phyloP scores from a whole-genome alignment of 2,797 vertebrate species.

The Crocodylus rhombifer region DNA sequence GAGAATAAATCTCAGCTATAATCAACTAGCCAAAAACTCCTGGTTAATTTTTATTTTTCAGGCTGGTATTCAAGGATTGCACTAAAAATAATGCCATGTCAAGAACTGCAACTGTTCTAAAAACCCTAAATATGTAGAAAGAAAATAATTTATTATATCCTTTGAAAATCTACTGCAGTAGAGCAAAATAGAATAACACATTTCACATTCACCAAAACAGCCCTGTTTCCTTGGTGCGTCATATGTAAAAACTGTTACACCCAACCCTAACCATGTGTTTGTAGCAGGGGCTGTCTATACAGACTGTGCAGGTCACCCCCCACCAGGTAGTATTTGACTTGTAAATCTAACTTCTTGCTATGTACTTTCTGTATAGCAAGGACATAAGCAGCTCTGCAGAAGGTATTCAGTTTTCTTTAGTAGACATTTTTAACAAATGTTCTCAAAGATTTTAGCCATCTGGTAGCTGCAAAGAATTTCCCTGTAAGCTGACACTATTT shows the following conservation, averaged over 20 bases:
- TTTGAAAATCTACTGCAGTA: neutral
- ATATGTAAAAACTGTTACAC: neutral
- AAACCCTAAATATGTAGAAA: too few species aligned
- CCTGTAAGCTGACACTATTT: neutral
- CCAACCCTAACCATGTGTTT: neutral
- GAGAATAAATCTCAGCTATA: neutral
- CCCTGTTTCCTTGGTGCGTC: neutral
- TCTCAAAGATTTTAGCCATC: neutral
- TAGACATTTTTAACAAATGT: neutral
- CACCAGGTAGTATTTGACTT: neutral
- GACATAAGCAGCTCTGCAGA: neutral
- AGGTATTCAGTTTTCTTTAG: rapidly evolving
- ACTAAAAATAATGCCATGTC: neutral
- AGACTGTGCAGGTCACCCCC: neutral
- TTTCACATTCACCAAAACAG: neutral
- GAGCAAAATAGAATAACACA: neutral
- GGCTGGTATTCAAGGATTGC: neutral
- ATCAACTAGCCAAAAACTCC: neutral
- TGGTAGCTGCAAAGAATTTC: rapidly evolving
- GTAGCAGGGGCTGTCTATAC: neutral
- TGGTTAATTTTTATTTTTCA: neutral
- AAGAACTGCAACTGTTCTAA: neutral
- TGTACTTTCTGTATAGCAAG: neutral
- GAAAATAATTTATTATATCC: neutral
- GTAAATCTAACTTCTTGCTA: neutral